A percentile compares a stretch with the other conserved stretches of the same genome.
These are phyloP conservation scores for Xerus inauris DNA, from an alignment of 2,113 vertebrate species.

Conservation along the genomic window DNA sequence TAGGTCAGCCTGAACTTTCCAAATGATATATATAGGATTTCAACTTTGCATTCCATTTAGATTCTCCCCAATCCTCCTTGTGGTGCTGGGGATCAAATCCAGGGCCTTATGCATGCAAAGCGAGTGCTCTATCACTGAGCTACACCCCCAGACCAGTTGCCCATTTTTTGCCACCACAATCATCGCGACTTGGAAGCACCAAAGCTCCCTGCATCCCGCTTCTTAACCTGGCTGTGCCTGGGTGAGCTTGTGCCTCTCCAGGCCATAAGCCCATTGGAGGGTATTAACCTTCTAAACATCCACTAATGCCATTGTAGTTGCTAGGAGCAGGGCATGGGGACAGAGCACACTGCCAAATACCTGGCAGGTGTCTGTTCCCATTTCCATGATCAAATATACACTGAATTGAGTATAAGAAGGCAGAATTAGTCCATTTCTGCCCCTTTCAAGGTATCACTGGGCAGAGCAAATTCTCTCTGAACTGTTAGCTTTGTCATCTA, in stretches of 20 bases:
- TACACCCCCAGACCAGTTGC: not conserved
- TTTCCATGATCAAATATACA: not conserved
- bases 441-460: not conserved
- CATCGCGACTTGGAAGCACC: not conserved
- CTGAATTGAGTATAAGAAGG: not conserved
- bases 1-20: not conserved
- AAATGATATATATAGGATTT: not conserved
- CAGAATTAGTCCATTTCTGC: not conserved
- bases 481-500: conserved; percentile 14
- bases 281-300: not conserved
- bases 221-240: conserved; percentile 20
- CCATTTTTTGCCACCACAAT: not conserved
- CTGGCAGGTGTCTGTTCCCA: not conserved
- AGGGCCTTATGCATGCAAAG: not conserved
- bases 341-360: not conserved
- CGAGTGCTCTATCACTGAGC: not conserved
- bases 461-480: not conserved
- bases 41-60: not conserved
- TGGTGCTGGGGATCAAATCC: too few relatives aligned
- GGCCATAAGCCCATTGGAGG: not conserved
- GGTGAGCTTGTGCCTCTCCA: conserved; percentile 34
- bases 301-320: not conserved
- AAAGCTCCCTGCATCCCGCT: not conserved
- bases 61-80: not conserved
- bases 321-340: not conserved